phyloP scores from a whole-genome alignment of 2,113 vertebrate species.

The Abramis brama region DNA sequence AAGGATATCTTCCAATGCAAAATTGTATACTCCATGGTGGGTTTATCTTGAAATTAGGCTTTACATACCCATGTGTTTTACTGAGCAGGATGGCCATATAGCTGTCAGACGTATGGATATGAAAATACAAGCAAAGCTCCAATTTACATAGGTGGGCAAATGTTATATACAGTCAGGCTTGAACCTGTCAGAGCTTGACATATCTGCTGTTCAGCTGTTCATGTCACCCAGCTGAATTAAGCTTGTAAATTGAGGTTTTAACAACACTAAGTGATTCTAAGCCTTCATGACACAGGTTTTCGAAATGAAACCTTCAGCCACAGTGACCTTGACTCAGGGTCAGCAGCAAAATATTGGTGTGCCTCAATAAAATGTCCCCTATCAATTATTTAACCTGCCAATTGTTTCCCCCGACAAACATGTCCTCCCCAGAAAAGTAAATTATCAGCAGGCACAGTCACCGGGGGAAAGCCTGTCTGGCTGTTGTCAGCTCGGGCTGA shows the following conservation, averaged over 20 bases:
- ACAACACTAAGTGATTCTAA: constrained; percentile 3
- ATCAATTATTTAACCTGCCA: constrained; percentile 76
- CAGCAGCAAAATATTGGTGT: constrained; percentile 62
- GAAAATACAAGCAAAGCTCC: background rate
- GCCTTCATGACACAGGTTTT: constrained; percentile 11
- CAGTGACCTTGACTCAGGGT: constrained; percentile 55
- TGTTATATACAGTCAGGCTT: background rate
- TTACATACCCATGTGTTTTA: constrained; percentile 34
- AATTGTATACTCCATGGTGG: constrained; percentile 12
- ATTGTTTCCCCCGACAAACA: constrained; percentile 73
- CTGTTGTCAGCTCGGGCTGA: constrained; percentile 54
- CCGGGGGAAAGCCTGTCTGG: constrained; percentile 68
- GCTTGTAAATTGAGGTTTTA: constrained; percentile 18
- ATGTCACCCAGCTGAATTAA: constrained; percentile 5
- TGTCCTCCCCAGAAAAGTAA: constrained; percentile 70
- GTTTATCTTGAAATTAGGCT: constrained; percentile 44
- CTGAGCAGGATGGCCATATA: constrained; percentile 12
- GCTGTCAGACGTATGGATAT: constrained; percentile 11
- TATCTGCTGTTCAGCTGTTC: background rate
- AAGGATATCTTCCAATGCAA: constrained; percentile 40
- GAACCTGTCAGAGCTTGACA: constrained; percentile 15
- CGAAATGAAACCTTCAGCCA: constrained; percentile 11
- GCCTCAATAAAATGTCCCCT: constrained; percentile 70
- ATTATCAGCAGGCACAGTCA: constrained; percentile 67
- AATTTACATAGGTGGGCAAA: constrained; percentile 14